Evolutionary conservation across 2,113 vertebrate species (phyloP).

Genomic region (Lota lota): DNA sequence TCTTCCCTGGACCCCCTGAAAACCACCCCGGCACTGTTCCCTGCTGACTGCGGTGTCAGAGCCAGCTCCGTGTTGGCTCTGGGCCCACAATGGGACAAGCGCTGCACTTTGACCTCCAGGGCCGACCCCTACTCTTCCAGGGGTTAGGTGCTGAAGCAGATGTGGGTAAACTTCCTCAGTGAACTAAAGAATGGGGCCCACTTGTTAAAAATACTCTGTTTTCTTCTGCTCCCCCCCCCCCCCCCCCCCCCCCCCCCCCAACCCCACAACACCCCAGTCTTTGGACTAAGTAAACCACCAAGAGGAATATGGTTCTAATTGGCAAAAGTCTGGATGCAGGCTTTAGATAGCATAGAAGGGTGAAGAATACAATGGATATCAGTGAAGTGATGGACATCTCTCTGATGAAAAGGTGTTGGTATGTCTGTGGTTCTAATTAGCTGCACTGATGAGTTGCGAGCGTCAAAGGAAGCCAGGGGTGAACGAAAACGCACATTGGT

Average conservation of each 20-base stretch:
- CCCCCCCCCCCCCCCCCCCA: no score
- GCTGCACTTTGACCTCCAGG: slow-evolving; percentile 66
- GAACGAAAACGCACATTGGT: slow-evolving; percentile 21
- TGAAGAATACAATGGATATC: slow-evolving; percentile 55
- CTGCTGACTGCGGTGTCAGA: slow-evolving; percentile 52
- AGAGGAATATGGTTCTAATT: slow-evolving; percentile 74
- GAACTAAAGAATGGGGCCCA: slow-evolving; percentile 67
- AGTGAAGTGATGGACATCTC: slow-evolving; percentile 37
- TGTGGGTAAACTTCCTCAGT: slow-evolving; percentile 75
- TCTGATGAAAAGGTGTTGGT: slow-evolving; percentile 38
- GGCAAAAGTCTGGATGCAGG: slow-evolving; percentile 55
- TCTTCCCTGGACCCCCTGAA: slow-evolving; percentile 65
- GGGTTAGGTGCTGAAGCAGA: slow-evolving; percentile 73
- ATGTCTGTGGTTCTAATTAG: slow-evolving; percentile 46
- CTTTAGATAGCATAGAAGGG: slow-evolving; percentile 61
- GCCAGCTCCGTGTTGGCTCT: slow-evolving; percentile 70
- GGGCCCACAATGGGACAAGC: slow-evolving; percentile 65
- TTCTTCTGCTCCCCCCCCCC: slow-evolving; percentile 24
- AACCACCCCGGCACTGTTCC: slow-evolving; percentile 55
- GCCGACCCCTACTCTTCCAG: slow-evolving; percentile 70
- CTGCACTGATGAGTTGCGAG: slow-evolving; percentile 37
- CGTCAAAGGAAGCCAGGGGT: slow-evolving; percentile 25
- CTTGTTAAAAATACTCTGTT: slow-evolving; percentile 70
- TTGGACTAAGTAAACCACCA: slow-evolving; percentile 57
- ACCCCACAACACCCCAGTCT: slow-evolving; percentile 15